Evolutionary conservation across 2,797 vertebrate species (phyloP), one percentile per base, ranked within the genome.

Genomic region (Urophycis tenuis): DNA sequence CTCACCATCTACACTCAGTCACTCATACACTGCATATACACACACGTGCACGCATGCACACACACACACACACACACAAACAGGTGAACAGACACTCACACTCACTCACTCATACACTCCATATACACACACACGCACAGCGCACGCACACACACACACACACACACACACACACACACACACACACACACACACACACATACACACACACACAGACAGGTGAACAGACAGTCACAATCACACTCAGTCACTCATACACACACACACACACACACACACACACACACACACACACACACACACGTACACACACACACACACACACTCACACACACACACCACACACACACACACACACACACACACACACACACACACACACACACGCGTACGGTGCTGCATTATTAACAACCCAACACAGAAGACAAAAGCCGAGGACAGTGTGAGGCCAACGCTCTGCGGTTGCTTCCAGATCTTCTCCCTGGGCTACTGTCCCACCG

Each of bases 401-500:
- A 25, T 60, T 60, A 60, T 25, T 25, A n/a, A 60, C 25, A 67
- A 67, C 25, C 12, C 60, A 14, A 67, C 14, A 12, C 60, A 14
- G 60, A 67, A 29, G 29, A 25, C 60, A 3, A 64, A 17, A 11
- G 29, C 7, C n/a, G n/a, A n/a, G 12, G 3, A n/a, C 17, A 7
- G 29, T 29, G 60, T 69, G 19, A 78, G 30, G 10, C 8, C 32
- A 31, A 17, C 1, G 67, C 30, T 71, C 25, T 67, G 74, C 74
- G 3, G 1, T 72, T 83, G 76, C 84, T 72, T 83, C 75, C 84
- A 98, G 97, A 98, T 98, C 88, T 98, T 98, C 89, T 98, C 96
- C 0, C 91, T 98, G 89, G 97, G 97, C 0, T 97, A 98, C 90
- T 98, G 97, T 92, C 97, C 96, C 0, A 97, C 96, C 0, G 96